phyloP scores from a whole-genome alignment of 1,140 invertebrate genomes.

The Wiebesia pumilae region DNA sequence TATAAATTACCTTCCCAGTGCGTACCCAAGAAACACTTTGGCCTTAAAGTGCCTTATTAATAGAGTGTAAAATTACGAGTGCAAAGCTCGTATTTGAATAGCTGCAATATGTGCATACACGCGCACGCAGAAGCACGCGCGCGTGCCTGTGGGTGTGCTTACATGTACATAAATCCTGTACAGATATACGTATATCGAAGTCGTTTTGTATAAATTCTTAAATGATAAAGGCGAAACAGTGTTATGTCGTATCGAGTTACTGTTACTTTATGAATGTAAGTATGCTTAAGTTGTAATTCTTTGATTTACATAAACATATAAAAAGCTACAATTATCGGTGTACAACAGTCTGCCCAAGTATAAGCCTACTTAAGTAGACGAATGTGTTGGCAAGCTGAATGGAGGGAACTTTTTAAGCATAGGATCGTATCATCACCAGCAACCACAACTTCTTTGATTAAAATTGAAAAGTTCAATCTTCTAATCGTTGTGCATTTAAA shows the following conservation, averaged over 20 bases:
- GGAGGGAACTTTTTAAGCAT: neutral
- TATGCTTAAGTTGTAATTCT: too few species aligned
- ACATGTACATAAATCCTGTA: too few species aligned
- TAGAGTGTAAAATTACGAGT: conserved; percentile 12
- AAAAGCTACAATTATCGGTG: neutral
- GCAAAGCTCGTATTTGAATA: neutral
- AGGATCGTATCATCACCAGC: neutral
- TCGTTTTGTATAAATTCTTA: neutral
- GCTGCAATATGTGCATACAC: conserved; percentile 11
- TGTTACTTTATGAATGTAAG: too few species aligned
- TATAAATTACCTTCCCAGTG: neutral
- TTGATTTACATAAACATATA: too few species aligned
- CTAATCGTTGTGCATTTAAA: neutral
- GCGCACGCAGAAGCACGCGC: neutral
- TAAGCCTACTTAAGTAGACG: too few species aligned
- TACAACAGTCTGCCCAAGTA: neutral
- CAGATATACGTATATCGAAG: neutral
- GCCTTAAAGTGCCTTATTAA: conserved; percentile 46
- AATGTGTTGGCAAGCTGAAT: neutral
- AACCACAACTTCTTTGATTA: neutral
- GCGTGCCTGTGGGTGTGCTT: neutral
- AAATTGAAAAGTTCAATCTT: neutral
- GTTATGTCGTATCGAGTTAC: conserved; percentile 15
- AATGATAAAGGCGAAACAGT: neutral
- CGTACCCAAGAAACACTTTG: conserved; percentile 8